Percentiles rank a stretch among this genome's conserved stretches.
phyloP scores from a whole-genome alignment of 2,113 vertebrate genomes.

The Microcebus jonahi region DNA sequence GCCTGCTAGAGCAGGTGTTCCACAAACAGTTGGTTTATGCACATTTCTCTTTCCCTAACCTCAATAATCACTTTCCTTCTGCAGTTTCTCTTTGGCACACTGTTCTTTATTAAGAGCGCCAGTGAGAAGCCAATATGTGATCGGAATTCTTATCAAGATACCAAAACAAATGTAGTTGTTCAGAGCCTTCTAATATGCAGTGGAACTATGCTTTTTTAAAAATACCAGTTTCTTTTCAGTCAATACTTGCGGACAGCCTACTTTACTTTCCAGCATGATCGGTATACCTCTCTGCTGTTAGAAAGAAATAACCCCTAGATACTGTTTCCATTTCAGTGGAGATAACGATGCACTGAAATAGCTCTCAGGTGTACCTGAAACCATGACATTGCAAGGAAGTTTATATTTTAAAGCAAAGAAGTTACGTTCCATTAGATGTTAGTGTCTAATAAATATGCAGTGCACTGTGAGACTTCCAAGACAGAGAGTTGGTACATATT shows the following conservation, averaged over 20 bases:
- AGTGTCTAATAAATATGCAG: slow-evolving; percentile 75
- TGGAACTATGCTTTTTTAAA: background rate
- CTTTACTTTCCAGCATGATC: slow-evolving; percentile 6
- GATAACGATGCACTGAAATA: slow-evolving; percentile 70
- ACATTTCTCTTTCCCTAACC: background rate
- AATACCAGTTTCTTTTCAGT: background rate
- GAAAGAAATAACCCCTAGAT: slow-evolving; percentile 66
- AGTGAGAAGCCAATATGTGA: background rate
- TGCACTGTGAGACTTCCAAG: slow-evolving; percentile 55
- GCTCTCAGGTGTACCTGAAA: slow-evolving; percentile 61
- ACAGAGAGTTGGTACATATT: slow-evolving; percentile 54
- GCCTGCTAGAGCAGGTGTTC: background rate
- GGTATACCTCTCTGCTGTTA: slow-evolving; percentile 51
- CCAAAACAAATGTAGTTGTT: background rate
- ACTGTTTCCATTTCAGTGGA: slow-evolving; percentile 69
- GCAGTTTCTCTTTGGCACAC: background rate
- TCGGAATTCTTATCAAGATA: background rate
- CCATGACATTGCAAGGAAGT: slow-evolving; percentile 65
- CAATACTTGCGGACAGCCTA: background rate
- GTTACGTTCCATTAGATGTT: slow-evolving; percentile 77
- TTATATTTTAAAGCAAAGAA: slow-evolving; percentile 75
- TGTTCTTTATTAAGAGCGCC: background rate
- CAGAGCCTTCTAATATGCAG: background rate
- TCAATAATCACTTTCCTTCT: background rate
- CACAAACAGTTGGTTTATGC: background rate